Percentiles rank a stretch among this genome's conserved stretches.
Conservation (phyloP, 2,888 invertebrate species). For the Alloscopus bannaensis region DNA sequence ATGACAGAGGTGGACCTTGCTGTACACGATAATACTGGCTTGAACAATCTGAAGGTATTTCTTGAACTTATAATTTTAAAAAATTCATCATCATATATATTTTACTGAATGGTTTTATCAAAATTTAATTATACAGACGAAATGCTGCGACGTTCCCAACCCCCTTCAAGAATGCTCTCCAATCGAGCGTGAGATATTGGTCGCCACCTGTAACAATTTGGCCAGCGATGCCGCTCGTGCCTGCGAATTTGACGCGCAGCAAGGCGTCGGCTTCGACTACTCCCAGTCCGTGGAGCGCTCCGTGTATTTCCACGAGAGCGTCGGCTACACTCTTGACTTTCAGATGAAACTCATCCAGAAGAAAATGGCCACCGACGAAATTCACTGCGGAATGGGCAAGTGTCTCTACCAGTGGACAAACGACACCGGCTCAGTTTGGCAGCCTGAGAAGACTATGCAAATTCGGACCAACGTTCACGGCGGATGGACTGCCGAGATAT, state of each 20-base stretch:
- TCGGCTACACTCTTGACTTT: not conserved
- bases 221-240: not conserved
- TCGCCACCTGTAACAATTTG: not conserved
- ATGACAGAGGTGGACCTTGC: not conserved
- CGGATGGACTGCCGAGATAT: not conserved
- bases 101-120: too few relatives aligned
- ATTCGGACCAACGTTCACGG: not conserved
- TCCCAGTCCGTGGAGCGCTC: not conserved
- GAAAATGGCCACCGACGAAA: not conserved
- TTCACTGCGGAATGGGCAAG: slow-evolving; percentile 8
- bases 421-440: not conserved
- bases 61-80: too few relatives aligned
- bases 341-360: not conserved
- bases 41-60: not conserved
- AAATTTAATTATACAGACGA: not conserved
- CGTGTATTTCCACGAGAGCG: slow-evolving; percentile 1
- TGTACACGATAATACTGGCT: not conserved
- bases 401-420: not conserved
- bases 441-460: not conserved
- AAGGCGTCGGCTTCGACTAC: not conserved
- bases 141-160: slow-evolving; percentile 5
- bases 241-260: slow-evolving; percentile 1
- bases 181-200: not conserved
- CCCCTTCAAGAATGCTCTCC: not conserved
- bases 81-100: too few relatives aligned